Percentiles rank a stretch among this genome's conserved stretches.
Conservation (phyloP, 30 jellyfish, hydroid and myxozoan species). For the Chrysaora quinquecirrha region DNA sequence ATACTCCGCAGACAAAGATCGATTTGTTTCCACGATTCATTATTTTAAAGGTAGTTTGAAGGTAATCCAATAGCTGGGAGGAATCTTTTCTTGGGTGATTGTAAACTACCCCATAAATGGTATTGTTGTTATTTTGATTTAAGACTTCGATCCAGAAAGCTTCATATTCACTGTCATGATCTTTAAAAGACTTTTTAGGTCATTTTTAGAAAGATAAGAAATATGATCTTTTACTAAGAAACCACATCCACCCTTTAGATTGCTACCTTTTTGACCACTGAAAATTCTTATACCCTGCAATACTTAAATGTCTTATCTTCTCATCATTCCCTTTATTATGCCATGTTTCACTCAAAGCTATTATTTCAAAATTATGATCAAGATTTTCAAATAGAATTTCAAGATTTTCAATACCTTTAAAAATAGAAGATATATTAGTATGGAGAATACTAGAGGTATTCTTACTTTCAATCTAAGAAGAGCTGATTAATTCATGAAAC, state of each 20-base stretch:
- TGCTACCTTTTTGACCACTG: not conserved
- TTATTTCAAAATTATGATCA: not conserved
- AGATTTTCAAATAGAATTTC: not conserved
- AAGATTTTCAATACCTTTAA: not conserved
- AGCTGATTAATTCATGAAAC: not conserved
- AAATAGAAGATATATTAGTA: not conserved
- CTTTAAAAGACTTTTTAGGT: not conserved
- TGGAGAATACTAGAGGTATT: not conserved
- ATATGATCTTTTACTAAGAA: not conserved
- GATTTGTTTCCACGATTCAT: too few relatives aligned
- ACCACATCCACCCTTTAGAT: not conserved
- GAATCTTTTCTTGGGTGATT: not conserved
- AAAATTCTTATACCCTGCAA: not conserved
- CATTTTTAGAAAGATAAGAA: not conserved
- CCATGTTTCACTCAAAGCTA: not conserved
- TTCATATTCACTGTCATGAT: not conserved
- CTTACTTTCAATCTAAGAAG: not conserved
- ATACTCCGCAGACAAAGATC: too few relatives aligned
- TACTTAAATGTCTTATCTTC: too few relatives aligned
- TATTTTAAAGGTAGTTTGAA: too few relatives aligned
- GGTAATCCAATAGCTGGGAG: too few relatives aligned
- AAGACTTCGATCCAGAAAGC: not conserved
- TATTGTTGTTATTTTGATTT: not conserved
- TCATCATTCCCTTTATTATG: not conserved
- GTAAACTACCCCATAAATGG: not conserved